Evolutionary conservation across 2,113 vertebrate genomes (phyloP).

Genomic region (Baryphthengus martii): DNA sequence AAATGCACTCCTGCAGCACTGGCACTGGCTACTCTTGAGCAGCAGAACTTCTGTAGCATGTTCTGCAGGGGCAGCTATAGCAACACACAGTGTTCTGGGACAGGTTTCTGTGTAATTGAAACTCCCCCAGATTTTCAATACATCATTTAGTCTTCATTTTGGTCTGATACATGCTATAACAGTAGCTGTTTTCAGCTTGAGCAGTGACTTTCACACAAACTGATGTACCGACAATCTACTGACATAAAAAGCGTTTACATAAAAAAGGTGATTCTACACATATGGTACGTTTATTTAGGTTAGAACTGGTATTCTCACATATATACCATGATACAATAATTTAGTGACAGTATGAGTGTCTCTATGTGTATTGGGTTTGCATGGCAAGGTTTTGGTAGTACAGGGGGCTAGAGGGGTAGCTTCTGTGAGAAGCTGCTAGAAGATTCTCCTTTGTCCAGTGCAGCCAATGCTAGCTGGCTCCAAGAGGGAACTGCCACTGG

Average conservation of each 20-base stretch:
- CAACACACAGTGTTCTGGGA: neutral
- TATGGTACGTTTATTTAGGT: neutral
- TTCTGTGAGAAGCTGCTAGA: neutral
- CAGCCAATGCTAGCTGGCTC: neutral
- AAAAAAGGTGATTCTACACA: neutral
- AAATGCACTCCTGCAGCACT: accelerated
- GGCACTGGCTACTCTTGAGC: neutral
- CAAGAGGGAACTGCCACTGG: neutral
- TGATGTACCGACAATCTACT: neutral
- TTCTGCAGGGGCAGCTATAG: neutral
- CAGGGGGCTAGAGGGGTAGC: neutral
- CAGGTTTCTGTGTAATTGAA: neutral
- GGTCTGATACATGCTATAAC: neutral
- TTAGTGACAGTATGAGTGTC: neutral
- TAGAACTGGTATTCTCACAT: neutral
- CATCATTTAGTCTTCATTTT: neutral
- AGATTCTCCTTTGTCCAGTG: neutral
- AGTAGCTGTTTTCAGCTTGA: neutral
- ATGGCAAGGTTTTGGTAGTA: neutral
- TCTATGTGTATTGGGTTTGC: neutral
- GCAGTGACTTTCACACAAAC: neutral
- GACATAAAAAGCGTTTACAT: neutral
- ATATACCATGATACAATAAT: neutral
- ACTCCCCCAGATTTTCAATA: neutral
- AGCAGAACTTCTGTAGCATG: neutral